phyloP scores from a whole-genome alignment of 1,140 invertebrate genomes.

The Paraescarpia echinospica region DNA sequence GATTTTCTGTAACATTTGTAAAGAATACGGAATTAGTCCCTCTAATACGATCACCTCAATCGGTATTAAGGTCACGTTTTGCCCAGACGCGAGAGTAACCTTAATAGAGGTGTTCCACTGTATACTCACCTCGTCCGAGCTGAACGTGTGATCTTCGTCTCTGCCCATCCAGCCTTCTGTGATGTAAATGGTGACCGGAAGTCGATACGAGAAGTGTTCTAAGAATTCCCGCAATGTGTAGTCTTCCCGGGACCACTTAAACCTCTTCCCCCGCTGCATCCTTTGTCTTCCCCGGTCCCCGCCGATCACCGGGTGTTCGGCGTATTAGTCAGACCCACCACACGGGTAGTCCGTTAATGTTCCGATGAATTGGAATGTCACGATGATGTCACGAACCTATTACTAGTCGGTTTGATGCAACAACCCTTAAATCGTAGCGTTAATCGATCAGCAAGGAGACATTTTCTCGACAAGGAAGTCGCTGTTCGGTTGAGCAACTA shows the following conservation, averaged over 20 bases:
- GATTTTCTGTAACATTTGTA: too few species aligned
- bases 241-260: not conserved
- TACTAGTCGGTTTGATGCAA: not conserved
- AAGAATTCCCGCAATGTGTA: not conserved
- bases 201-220: not conserved
- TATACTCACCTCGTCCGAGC: not conserved
- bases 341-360: not conserved
- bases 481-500: too few species aligned
- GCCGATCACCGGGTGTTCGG: not conserved
- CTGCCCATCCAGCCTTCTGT: not conserved
- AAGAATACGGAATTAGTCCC: too few species aligned
- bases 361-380: not conserved
- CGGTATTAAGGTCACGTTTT: too few species aligned
- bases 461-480: not conserved
- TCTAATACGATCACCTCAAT: too few species aligned
- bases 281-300: not conserved
- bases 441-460: not conserved
- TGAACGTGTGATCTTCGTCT: not conserved
- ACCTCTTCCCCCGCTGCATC: not conserved
- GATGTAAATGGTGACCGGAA: not conserved
- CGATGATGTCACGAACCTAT: not conserved
- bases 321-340: not conserved
- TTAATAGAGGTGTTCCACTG: too few species aligned
- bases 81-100: too few species aligned
- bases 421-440: not conserved